Base-by-base conservation (phyloP, 1,140 invertebrate genomes). In the Macrobrachium nipponense region DNA sequence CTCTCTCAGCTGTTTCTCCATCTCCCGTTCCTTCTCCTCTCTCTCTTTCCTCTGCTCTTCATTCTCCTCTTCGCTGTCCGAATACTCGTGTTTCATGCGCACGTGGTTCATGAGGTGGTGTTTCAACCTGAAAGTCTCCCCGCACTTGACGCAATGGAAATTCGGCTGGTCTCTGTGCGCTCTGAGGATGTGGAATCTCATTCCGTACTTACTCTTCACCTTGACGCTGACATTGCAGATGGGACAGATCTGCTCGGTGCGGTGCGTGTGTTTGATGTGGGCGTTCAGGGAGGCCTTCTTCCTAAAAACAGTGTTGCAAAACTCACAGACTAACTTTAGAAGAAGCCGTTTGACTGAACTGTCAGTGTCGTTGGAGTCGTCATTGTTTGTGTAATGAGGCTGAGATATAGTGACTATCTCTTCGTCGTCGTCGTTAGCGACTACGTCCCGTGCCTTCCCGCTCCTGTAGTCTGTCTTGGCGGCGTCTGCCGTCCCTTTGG, bases 151-250 rank as follows among this genome's bases (percentile, higher is more conserved):
- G 82, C 88, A 89, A n/a, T 85, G 78, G 73, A 86, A 82, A 43
- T 73, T 78, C 44, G 86, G 83, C 23, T 86, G 78, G 58, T 87
- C 83, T 64, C 86, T 89, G 59, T 89, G 88, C 43, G 66, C 81
- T 70, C 87, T 89, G n/a, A 87, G 73, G 43, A 89, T 89, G 72
- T 89, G 88, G 70, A 87, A 87, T 66, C 80, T 87, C 86, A 89
- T 87, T 15, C 83, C 81, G 58, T 87, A 86, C 83, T 89, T 89
- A 44, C 77, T 81, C 60, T 87, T 89, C 17, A 87, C 75, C 62
- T 84, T 87, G 18, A 89, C 80, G 36, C 84, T 86, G 20, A 82
- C 88, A 14, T 87, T 87, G 82, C 88, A 89, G 27, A 89, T 89
- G 18, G 88, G 88, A 61, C 88, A 89, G 10, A 82, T 80, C 36